Evolutionary conservation across 2,888 invertebrate genomes (phyloP), one percentile per base, ranked within the genome.

Genomic region (Macaria liturata): DNA sequence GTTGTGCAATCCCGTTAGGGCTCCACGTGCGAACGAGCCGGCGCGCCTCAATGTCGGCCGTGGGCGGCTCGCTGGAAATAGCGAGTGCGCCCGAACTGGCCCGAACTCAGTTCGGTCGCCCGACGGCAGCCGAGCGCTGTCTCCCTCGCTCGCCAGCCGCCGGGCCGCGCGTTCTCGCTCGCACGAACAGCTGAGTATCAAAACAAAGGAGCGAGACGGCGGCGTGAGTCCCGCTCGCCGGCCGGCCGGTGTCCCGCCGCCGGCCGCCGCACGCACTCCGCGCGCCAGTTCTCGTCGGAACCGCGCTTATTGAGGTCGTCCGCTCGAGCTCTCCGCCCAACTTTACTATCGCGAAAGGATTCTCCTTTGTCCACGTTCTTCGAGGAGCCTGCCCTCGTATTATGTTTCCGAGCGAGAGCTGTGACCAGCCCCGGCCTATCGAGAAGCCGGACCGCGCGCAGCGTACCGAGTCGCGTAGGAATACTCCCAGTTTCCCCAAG

Each of bases 131-230:
- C 1, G 71, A 84, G 85, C 72, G 57, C 67, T 44, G 40, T 71
- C 77, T 62, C 80, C 66, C 82, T 83, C 79, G 78, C 81, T 37
- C 74, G 46, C 81, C 78, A 78, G 43, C 81, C 78, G 78, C 48
- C 76, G 76, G 74, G 72, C 65, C 66, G 59, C 61, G 65, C 48
- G 68, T 61, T 82, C 85, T 81, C 85, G 67, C 78, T 85, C 82
- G 60, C 76, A 65, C 83, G 76, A 91, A 90, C 91, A 91, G 92
- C 91, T 92, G 92, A 91, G 91, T 89, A 91, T 89, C 91, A 92
- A 91, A 91, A 92, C 92, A 92, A 92, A 91, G 82, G 84, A 88
- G 86, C 76, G 91, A 89, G 89, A 91, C 91, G 85, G 88, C 85
- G 84, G 83, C 86, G 85, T 85, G 20, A 20, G 20, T 86, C 88